Evolutionary conservation across 2,797 vertebrate species (phyloP).

Genomic region (Onychomys torridus): DNA sequence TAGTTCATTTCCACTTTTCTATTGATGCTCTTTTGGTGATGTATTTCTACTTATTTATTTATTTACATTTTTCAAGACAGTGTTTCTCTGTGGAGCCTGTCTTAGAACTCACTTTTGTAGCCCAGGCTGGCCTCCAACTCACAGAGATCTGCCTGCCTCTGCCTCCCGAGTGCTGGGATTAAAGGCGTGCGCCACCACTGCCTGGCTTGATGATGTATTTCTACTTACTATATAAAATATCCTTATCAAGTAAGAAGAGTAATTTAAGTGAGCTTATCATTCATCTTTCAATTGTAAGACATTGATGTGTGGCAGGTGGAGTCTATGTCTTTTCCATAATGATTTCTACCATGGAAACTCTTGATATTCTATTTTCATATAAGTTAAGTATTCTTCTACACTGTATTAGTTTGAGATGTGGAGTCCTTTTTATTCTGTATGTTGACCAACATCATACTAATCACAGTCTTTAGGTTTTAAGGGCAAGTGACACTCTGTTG

Average conservation of each 20-base stretch:
- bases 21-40: background rate
- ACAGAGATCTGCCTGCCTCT: too few relatives aligned
- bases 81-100: too few relatives aligned
- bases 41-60: constrained; percentile 23
- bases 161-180: too few relatives aligned
- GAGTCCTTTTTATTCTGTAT: background rate
- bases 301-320: background rate
- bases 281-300: background rate
- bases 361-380: background rate
- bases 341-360: constrained; percentile 14
- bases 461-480: background rate
- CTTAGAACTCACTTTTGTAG: too few relatives aligned
- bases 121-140: too few relatives aligned
- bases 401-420: background rate
- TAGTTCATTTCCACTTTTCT: constrained; percentile 43
- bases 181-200: too few relatives aligned
- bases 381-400: background rate
- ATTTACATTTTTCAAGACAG: too few relatives aligned
- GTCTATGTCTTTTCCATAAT: background rate
- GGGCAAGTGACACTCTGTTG: background rate
- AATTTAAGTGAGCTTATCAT: constrained; percentile 21
- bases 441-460: background rate
- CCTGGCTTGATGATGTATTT: background rate
- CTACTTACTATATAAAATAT: constrained; percentile 11
- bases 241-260: constrained; percentile 5